A percentile compares a stretch with the other conserved stretches of the same genome.
Conservation (phyloP, 2,113 vertebrate genomes). For the Muntiacus muntjak region DNA sequence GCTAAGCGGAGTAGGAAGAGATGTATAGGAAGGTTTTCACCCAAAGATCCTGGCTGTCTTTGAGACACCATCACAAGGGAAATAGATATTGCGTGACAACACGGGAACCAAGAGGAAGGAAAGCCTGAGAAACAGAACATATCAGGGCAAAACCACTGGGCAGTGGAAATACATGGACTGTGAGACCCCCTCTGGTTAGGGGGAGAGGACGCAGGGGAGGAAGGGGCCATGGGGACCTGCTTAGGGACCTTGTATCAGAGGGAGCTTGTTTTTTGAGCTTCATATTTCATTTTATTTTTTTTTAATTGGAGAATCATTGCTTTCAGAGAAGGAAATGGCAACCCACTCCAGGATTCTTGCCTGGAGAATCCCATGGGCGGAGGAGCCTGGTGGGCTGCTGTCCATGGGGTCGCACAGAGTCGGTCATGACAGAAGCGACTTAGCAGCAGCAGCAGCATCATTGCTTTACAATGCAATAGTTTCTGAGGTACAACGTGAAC, state of each 20-base stretch:
- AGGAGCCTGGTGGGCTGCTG: no score
- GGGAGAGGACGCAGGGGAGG: neutral
- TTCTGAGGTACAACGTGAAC: neutral
- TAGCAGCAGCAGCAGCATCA: neutral
- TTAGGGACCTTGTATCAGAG: neutral
- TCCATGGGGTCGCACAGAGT: no score
- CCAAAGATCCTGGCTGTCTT: neutral
- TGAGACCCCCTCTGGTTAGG: neutral
- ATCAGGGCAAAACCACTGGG: neutral
- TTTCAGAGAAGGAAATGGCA: neutral
- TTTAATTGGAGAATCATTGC: neutral
- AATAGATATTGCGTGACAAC: fast-evolving
- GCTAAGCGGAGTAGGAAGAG: neutral
- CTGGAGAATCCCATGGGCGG: no score
- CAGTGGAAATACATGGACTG: neutral
- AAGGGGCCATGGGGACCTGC: neutral
- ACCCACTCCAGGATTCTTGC: no score
- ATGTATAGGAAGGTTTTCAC: neutral
- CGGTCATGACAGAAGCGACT: no score
- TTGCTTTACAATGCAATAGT: neutral
- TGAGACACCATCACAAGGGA: neutral
- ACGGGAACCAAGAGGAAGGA: neutral
- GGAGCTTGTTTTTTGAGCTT: neutral
- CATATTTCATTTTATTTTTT: neutral
- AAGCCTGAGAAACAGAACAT: neutral